A percentile compares a stretch with the other conserved stretches of the same genome.
These are phyloP conservation scores for Caranx melampygus DNA, from an alignment of 2,113 vertebrate genomes.

Conservation along the genomic window DNA sequence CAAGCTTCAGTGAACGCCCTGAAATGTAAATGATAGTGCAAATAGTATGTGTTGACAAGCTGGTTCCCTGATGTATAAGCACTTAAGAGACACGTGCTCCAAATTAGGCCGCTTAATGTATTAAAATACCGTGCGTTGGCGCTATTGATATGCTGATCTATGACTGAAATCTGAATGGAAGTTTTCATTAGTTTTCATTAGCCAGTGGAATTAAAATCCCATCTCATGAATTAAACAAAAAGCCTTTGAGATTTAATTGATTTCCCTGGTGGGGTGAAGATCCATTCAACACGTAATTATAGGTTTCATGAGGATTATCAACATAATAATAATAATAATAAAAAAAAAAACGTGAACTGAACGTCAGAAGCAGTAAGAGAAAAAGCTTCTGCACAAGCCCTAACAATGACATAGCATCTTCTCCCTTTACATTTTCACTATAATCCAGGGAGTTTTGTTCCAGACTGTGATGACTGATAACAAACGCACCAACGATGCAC, in stretches of 20 bases:
- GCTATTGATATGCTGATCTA: constrained; percentile 62
- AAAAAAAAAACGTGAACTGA: constrained; percentile 19
- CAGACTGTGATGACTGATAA: constrained; percentile 14
- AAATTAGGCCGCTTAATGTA: constrained; percentile 29
- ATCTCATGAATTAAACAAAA: constrained; percentile 63
- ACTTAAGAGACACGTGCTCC: constrained; percentile 13
- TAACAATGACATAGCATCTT: constrained; percentile 33
- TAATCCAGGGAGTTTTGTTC: constrained; percentile 28
- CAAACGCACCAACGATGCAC: not conserved
- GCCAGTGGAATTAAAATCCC: constrained; percentile 67
- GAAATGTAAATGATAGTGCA: constrained; percentile 5
- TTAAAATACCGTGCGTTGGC: constrained; percentile 39
- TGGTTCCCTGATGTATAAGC: constrained; percentile 7
- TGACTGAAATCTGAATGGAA: constrained; percentile 55
- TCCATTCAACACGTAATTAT: constrained; percentile 66
- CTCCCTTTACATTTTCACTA: constrained; percentile 19
- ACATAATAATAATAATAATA: constrained; percentile 43
- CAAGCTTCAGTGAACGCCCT: not conserved
- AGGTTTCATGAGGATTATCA: constrained; percentile 64
- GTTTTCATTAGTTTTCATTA: constrained; percentile 70
- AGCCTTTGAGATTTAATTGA: constrained; percentile 68
- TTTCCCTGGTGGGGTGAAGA: constrained; percentile 59
- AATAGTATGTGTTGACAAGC: constrained; percentile 14
- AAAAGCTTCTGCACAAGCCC: constrained; percentile 37
- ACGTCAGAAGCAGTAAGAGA: constrained; percentile 37